Conservation (phyloP, 2,113 vertebrate genomes). For the Passer montanus region DNA sequence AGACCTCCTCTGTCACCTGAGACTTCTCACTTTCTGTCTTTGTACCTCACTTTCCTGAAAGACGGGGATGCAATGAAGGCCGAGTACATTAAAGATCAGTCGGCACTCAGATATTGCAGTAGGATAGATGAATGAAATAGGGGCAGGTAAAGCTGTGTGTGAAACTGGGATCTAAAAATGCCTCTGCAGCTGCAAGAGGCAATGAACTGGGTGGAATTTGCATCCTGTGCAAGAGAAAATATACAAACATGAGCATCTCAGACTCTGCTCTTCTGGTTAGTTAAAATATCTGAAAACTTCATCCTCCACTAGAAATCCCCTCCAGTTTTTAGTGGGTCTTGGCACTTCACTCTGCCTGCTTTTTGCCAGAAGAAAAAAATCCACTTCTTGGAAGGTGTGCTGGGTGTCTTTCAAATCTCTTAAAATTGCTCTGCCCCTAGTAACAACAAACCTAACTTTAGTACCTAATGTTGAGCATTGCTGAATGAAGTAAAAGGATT, state of each 20-base stretch:
- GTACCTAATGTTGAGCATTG: background rate
- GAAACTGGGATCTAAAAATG: background rate
- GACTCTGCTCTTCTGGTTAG: background rate
- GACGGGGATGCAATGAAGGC: background rate
- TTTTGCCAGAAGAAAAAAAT: background rate
- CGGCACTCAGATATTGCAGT: background rate
- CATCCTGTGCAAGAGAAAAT: background rate
- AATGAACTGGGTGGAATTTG: background rate
- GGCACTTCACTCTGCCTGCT: background rate
- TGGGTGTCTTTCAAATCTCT: background rate
- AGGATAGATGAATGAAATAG: background rate
- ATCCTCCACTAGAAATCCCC: background rate
- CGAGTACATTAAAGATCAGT: background rate
- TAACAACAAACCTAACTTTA: background rate
- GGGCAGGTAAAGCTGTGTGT: background rate
- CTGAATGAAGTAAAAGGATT: background rate
- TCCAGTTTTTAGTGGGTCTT: background rate
- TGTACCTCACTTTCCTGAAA: background rate
- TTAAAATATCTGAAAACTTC: background rate
- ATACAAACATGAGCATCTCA: background rate
- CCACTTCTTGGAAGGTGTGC: rapidly evolving
- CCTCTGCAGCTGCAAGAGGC: background rate
- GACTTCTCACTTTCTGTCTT: background rate
- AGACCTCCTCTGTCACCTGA: background rate
- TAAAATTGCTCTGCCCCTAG: background rate